Percentiles rank a stretch among this genome's conserved stretches.
Evolutionary conservation across 2,888 invertebrate species (phyloP).

Genomic region (Melieria omissa): DNA sequence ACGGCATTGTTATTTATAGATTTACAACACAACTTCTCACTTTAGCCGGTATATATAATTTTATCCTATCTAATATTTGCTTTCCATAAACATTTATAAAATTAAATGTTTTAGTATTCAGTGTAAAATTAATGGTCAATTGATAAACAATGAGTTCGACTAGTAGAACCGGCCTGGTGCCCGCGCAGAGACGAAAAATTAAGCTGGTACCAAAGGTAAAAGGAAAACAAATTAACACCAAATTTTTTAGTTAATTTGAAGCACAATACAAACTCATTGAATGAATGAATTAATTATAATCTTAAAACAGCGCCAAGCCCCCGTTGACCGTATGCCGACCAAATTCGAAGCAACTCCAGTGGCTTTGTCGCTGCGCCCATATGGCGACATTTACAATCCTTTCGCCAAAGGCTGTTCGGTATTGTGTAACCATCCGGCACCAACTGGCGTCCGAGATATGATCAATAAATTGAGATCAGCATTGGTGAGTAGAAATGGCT

Average conservation of each 20-base stretch:
- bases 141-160: conserved; percentile 69
- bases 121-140: neutral
- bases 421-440: conserved; percentile 86
- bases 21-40: too few relatives aligned
- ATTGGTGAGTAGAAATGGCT: conserved; percentile 68
- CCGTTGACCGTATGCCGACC: conserved; percentile 49
- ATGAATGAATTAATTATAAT: neutral
- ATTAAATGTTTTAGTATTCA: neutral
- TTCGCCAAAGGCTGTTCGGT: conserved; percentile 84
- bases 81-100: neutral
- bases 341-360: conserved; percentile 75
- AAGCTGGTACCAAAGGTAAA: conserved; percentile 1
- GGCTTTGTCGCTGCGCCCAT: conserved; percentile 80
- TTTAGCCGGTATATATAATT: too few relatives aligned
- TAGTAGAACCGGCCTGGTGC: conserved; percentile 75
- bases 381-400: conserved; percentile 84
- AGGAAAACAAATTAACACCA: conserved; percentile 6
- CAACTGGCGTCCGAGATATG: conserved; percentile 76
- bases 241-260: neutral
- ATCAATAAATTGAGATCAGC: conserved; percentile 78
- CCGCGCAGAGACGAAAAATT: conserved; percentile 68
- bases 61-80: too few relatives aligned
- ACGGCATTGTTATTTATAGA: too few relatives aligned
- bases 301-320: conserved; percentile 44
- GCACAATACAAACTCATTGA: neutral